Evolutionary conservation across 2,888 invertebrate genomes (phyloP).

Genomic region (Drosophila testacea): DNA sequence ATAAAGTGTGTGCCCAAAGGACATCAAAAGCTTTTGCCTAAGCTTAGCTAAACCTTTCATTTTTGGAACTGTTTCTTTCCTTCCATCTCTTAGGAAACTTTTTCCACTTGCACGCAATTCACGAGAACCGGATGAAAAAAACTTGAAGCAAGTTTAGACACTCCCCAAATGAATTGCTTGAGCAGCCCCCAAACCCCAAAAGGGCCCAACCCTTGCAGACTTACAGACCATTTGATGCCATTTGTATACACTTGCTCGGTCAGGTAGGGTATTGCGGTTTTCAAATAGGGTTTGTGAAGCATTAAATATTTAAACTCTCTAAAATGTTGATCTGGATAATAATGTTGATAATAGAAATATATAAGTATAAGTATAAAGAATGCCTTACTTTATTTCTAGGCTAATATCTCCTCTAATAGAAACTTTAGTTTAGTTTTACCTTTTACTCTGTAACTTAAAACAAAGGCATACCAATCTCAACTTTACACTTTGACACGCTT

Average conservation of each 20-base stretch:
- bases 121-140: constrained; percentile 22
- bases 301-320: neutral
- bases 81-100: constrained; percentile 8
- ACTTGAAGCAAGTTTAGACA: constrained; percentile 30
- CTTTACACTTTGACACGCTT: constrained; percentile 10
- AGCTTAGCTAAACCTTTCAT: constrained; percentile 44
- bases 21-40: constrained; percentile 50
- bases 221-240: constrained; percentile 70
- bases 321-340: too few species aligned
- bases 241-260: constrained; percentile 38
- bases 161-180: constrained; percentile 28
- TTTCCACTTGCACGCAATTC: constrained; percentile 27
- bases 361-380: too few species aligned
- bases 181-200: constrained; percentile 15
- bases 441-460: neutral
- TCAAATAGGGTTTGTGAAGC: neutral
- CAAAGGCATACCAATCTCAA: constrained; percentile 4
- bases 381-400: neutral
- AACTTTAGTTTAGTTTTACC: neutral
- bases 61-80: constrained; percentile 12
- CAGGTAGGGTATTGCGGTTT: neutral
- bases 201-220: constrained; percentile 31
- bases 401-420: neutral
- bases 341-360: too few species aligned
- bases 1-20: constrained; percentile 41